These are phyloP conservation scores for Sylvia atricapilla DNA, from an alignment of 2,113 vertebrate species.

Conservation along the genomic window DNA sequence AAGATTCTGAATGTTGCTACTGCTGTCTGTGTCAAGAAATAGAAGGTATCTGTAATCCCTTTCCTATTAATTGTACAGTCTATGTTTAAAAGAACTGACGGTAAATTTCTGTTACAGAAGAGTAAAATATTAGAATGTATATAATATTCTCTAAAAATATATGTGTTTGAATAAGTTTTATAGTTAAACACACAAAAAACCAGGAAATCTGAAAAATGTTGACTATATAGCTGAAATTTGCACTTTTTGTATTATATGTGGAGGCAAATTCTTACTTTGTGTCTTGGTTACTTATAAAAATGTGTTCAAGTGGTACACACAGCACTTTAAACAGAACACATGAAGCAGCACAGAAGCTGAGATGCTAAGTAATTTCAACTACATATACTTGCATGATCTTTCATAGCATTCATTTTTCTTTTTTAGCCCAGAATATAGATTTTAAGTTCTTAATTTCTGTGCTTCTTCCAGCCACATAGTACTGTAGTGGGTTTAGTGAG, in stretches of 20 bases:
- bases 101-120: background rate
- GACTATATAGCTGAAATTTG: background rate
- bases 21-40: background rate
- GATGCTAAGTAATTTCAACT: background rate
- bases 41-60: background rate
- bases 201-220: background rate
- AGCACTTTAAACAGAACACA: background rate
- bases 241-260: background rate
- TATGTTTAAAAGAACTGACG: background rate
- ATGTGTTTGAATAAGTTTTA: background rate
- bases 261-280: background rate
- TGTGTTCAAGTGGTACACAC: background rate
- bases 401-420: background rate
- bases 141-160: background rate
- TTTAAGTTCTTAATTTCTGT: background rate
- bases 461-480: background rate
- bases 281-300: background rate
- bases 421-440: background rate
- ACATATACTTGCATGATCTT: background rate
- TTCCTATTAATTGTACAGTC: background rate
- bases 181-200: background rate
- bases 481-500: background rate
- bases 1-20: background rate
- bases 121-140: background rate
- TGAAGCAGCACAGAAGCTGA: background rate